Conservation (phyloP, 2,888 invertebrate genomes). For the Mechanitis messenoides region DNA sequence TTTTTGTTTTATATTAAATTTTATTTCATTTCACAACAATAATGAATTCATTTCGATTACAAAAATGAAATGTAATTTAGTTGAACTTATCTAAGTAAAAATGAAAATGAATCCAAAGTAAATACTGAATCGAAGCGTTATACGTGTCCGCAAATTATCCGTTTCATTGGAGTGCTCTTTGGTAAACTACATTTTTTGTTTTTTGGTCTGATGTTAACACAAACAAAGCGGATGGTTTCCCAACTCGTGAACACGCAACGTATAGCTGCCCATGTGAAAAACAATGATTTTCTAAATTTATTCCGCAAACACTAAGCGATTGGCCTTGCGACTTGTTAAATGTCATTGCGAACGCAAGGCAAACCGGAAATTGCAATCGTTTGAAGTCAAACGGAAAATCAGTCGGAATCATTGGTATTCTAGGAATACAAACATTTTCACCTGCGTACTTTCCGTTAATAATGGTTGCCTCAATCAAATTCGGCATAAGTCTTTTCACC, state of each 20-base stretch:
- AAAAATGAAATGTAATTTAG: constrained; percentile 34
- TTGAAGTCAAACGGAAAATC: constrained; percentile 33
- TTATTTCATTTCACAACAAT: constrained; percentile 36
- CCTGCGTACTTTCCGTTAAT: constrained; percentile 34
- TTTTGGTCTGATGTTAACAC: constrained; percentile 28
- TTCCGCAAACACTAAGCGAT: constrained; percentile 30
- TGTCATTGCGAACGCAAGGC: constrained; percentile 34
- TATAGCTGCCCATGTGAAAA: constrained; percentile 24
- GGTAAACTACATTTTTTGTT: constrained; percentile 24
- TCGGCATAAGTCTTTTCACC: constrained; percentile 30
- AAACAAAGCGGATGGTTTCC: constrained; percentile 28
- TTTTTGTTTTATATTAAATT: too few relatives aligned
- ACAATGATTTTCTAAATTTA: constrained; percentile 31
- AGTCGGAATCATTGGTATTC: constrained; percentile 34
- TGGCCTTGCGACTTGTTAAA: constrained; percentile 32
- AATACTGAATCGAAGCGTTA: constrained; percentile 26
- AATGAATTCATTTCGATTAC: constrained; percentile 36
- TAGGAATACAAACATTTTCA: constrained; percentile 33
- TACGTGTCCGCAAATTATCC: constrained; percentile 25
- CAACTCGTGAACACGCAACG: constrained; percentile 19
- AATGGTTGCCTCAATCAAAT: constrained; percentile 31
- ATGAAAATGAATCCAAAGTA: constrained; percentile 34
- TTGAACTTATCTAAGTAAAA: constrained; percentile 32
- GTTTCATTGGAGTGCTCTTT: constrained; percentile 26
- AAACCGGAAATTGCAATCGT: constrained; percentile 29